A percentile compares a stretch with the other conserved stretches of the same genome.
These are phyloP conservation scores for Heliconius hortense DNA, from an alignment of 2,888 invertebrate species.

Conservation along the genomic window DNA sequence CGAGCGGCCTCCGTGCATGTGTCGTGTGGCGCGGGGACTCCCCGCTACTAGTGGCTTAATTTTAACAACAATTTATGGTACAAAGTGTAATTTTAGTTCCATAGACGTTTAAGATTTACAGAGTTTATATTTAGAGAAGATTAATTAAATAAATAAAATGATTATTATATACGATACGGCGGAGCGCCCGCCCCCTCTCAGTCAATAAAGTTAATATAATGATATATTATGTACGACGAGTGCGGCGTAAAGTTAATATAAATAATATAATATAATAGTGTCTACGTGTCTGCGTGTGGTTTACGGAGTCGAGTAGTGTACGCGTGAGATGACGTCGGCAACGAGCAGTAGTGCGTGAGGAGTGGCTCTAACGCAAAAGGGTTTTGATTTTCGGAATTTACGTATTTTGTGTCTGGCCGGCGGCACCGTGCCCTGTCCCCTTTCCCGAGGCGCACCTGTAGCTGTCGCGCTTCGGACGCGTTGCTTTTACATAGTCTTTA, in stretches of 20 bases:
- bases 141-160: slow-evolving; percentile 46
- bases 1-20: slow-evolving; percentile 50
- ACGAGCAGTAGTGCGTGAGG: slow-evolving; percentile 45
- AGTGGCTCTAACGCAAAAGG: slow-evolving; percentile 48
- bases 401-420: slow-evolving; percentile 49
- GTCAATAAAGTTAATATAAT: slow-evolving; percentile 54
- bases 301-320: too few species aligned
- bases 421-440: slow-evolving; percentile 34
- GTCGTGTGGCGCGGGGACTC: slow-evolving; percentile 51
- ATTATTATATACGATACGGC: slow-evolving; percentile 50
- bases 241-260: slow-evolving; percentile 60
- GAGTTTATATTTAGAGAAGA: slow-evolving; percentile 74
- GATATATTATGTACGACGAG: slow-evolving; percentile 49
- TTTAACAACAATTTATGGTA: slow-evolving; percentile 75
- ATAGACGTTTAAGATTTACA: slow-evolving; percentile 76
- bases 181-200: slow-evolving; percentile 37
- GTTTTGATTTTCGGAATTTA: slow-evolving; percentile 49
- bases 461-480: not conserved
- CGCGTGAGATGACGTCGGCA: slow-evolving; percentile 42
- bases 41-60: slow-evolving; percentile 66
- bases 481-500: too few species aligned
- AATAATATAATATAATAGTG: slow-evolving; percentile 61
- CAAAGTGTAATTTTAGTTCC: slow-evolving; percentile 79
- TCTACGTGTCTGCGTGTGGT: slow-evolving; percentile 49
- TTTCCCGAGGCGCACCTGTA: not conserved